phyloP scores from a whole-genome alignment of 2,888 invertebrate species.

The Eucera pruinosa region DNA sequence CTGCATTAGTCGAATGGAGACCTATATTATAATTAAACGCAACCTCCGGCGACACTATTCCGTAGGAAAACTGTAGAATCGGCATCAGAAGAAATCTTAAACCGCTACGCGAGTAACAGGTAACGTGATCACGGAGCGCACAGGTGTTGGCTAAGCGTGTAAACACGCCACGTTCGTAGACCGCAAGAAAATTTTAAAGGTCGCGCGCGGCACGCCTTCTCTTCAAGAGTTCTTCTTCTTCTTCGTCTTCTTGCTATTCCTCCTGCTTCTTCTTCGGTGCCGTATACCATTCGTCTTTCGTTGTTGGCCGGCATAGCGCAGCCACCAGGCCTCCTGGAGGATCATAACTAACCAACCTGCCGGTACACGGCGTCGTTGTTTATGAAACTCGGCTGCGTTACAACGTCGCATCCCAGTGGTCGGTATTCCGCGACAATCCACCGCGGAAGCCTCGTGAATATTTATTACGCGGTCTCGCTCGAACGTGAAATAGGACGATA shows the following conservation, averaged over 20 bases:
- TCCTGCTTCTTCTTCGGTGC: constrained; percentile 25
- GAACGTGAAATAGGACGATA: constrained; percentile 64
- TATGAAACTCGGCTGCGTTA: constrained; percentile 69
- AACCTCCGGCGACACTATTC: background rate
- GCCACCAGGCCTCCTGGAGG: constrained; percentile 51
- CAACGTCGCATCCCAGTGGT: constrained; percentile 56
- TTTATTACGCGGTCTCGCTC: constrained; percentile 60
- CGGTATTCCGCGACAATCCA: constrained; percentile 67
- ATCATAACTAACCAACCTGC: constrained; percentile 76
- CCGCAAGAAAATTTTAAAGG: constrained; percentile 78
- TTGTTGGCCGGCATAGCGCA: constrained; percentile 58
- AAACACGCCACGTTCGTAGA: constrained; percentile 64
- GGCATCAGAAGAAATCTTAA: constrained; percentile 52
- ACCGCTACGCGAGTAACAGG: constrained; percentile 37
- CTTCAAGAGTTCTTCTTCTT: constrained; percentile 39
- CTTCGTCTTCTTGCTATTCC: constrained; percentile 28
- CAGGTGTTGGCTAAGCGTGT: constrained; percentile 71
- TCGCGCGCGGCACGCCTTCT: constrained; percentile 70
- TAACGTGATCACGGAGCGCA: constrained; percentile 60
- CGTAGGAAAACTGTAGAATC: constrained; percentile 28
- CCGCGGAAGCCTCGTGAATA: constrained; percentile 67
- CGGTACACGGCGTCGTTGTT: constrained; percentile 75
- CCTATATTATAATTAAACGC: no score
- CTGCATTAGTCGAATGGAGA: no score
- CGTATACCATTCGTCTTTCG: constrained; percentile 72